phyloP scores from a whole-genome alignment of 2,797 vertebrate genomes.

The Graptemys geographica region DNA sequence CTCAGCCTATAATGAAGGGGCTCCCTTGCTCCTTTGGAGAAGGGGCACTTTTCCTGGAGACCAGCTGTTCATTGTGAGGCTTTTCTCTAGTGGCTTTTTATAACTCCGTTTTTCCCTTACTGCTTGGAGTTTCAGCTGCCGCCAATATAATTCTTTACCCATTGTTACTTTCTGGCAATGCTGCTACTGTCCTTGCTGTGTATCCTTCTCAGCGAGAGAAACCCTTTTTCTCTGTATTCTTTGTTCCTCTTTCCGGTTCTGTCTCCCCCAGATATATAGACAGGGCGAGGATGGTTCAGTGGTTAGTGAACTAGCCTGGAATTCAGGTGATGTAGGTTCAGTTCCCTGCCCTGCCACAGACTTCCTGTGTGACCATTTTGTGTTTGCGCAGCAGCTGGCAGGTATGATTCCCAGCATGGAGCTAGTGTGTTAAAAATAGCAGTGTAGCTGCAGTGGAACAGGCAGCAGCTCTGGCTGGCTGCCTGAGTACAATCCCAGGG shows the following conservation, averaged over 20 bases:
- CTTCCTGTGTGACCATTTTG: not conserved
- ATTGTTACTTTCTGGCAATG: not conserved
- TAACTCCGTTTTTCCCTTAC: not conserved
- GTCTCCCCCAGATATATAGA: not conserved
- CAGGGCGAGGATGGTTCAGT: not conserved
- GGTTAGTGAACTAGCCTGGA: not conserved
- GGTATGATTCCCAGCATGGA: not conserved
- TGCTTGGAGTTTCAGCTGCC: not conserved
- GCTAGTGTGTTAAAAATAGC: not conserved
- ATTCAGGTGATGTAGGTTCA: not conserved
- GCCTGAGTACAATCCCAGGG: not conserved
- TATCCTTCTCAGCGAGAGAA: not conserved
- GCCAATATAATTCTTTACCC: not conserved
- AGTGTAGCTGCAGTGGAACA: not conserved
- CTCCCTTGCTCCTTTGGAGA: slow-evolving; percentile 91
- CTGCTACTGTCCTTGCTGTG: not conserved
- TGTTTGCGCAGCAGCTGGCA: not conserved
- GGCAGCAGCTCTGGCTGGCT: not conserved
- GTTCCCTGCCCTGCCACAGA: not conserved
- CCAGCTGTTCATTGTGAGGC: slow-evolving; percentile 89
- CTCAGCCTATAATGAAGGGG: slow-evolving; percentile 87
- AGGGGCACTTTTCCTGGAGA: slow-evolving; percentile 89
- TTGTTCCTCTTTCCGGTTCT: not conserved
- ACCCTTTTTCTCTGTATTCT: not conserved
- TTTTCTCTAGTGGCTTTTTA: slow-evolving; percentile 89